Evolutionary conservation across 2,113 vertebrate species (phyloP), one percentile per base, ranked within the genome.

Genomic region (Okapia johnstoni): DNA sequence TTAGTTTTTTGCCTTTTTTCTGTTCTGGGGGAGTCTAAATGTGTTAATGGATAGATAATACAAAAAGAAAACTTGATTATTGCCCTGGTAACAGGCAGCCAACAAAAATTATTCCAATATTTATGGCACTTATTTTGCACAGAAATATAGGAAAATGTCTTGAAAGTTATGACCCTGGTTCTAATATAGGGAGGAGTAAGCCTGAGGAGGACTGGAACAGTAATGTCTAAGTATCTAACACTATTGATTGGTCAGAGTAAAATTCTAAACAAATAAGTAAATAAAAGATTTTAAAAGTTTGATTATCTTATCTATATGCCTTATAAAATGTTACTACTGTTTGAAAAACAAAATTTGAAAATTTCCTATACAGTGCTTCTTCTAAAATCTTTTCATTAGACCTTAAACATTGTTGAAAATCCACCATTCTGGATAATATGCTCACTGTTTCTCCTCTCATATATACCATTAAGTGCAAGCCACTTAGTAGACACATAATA

Each of bases 401-500:
- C 66, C 21, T 61, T 70, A 89, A 94, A 61, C 28, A 88, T 50
- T 57, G 36, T 85, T 80, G 85, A 85, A 93, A 95, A 94, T n/a
- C 66, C 11, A 43, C 2, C 13, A 26, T 46, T 79, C 40, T 80
- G 16, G 16, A 15, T 87, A 86, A 93, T 80, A 66, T 58, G 15
- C 25, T 92, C n/a, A 50, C 40, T 73, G 52, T 60, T 48, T 94
- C 12, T 73, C 36, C 21, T 90, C 4, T 14, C 86, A 4, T 90
- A 48, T 85, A 70, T 79, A 10, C 48, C 57, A 57, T 33, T 88
- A 90, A 88, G n/a, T 86, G 60, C n/a, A 58, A 83, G 58, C 57
- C 57, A 87, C 48, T 96, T 88, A 77, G 43, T 79, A 95, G 83
- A 94, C 13, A 83, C 33, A 84, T 52, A 97, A 50, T 61, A 89